Evolutionary conservation across 2,113 vertebrate genomes (phyloP).

Genomic region (Typhlomys cinereus): DNA sequence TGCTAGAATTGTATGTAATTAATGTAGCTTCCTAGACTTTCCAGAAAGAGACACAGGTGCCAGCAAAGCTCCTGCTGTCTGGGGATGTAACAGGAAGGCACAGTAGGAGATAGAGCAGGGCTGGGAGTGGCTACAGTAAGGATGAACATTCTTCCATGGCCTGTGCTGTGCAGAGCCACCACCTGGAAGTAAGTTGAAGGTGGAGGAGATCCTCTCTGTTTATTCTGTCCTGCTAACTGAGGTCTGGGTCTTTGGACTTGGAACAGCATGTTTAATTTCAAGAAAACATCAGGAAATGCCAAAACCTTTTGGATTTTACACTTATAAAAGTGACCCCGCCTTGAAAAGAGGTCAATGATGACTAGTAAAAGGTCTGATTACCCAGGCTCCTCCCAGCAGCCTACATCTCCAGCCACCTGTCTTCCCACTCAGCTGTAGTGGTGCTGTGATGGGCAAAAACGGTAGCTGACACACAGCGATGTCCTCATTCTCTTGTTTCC

Average conservation of each 20-base stretch:
- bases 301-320: neutral
- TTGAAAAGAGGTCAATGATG: conserved; percentile 8
- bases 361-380: neutral
- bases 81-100: no score
- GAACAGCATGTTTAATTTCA: neutral
- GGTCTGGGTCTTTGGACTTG: neutral
- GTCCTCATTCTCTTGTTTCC: neutral
- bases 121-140: no score
- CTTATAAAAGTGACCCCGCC: neutral
- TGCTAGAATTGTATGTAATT: no score
- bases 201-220: neutral
- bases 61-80: no score
- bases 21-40: no score
- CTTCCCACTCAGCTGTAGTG: neutral
- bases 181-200: neutral
- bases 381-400: neutral
- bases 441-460: neutral
- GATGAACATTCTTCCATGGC: no score
- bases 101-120: no score
- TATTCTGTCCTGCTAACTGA: neutral
- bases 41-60: no score
- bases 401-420: conserved; percentile 32
- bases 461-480: conserved; percentile 12
- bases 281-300: neutral
- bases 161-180: neutral